Evolutionary conservation across 2,113 vertebrate species (phyloP).

Genomic region (Mionectes macconnelli): DNA sequence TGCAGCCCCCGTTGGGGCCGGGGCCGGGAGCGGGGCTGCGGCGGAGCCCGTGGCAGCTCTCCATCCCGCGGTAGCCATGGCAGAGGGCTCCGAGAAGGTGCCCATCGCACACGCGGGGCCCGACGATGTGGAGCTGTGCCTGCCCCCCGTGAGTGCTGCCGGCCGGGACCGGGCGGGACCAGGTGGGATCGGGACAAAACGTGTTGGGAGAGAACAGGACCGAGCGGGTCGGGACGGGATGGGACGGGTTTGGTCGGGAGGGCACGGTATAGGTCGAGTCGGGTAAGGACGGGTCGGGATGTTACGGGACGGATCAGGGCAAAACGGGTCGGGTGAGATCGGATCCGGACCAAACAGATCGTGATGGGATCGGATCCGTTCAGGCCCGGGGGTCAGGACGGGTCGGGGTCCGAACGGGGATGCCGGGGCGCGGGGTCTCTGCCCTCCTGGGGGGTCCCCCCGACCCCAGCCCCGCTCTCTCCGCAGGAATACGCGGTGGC

Average conservation of each 20-base stretch:
- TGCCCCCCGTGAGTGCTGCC: slow-evolving; percentile 80
- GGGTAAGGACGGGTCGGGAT: too few species aligned
- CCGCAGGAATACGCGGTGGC: slow-evolving; percentile 74
- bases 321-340: rapidly evolving
- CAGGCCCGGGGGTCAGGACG: not conserved
- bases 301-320: too few species aligned
- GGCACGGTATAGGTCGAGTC: too few species aligned
- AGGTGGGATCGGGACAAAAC: not conserved
- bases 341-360: not conserved
- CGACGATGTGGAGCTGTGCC: slow-evolving; percentile 75
- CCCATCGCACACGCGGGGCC: slow-evolving; percentile 76
- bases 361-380: not conserved
- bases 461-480: not conserved
- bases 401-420: not conserved
- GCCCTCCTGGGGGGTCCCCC: not conserved
- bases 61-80: slow-evolving; percentile 66
- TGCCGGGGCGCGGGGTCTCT: not conserved
- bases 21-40: not conserved
- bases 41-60: not conserved
- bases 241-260: not conserved
- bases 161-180: not conserved
- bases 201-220: not conserved
- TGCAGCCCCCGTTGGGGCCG: not conserved
- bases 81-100: slow-evolving; percentile 76
- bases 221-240: not conserved